These are phyloP conservation scores for Musca vetustissima DNA, from an alignment of 1,140 invertebrate genomes.

Conservation along the genomic window DNA sequence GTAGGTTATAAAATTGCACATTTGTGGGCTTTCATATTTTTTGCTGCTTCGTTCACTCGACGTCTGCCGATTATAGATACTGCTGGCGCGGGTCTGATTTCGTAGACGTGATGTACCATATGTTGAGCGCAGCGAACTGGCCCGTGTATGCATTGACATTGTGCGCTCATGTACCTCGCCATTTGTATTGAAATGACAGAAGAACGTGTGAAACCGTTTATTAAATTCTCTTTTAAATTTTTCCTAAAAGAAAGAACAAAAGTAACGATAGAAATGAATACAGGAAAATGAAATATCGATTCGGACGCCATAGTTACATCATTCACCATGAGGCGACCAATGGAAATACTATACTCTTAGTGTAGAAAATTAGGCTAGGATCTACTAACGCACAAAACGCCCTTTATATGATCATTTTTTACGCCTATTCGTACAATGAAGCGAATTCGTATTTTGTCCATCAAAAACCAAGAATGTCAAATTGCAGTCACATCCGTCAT, in stretches of 20 bases:
- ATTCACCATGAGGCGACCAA: too few relatives aligned
- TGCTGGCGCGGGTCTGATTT: constrained; percentile 39
- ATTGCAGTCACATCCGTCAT: too few relatives aligned
- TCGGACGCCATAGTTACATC: too few relatives aligned
- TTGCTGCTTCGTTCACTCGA: background rate
- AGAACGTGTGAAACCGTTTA: constrained; percentile 61
- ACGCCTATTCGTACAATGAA: too few relatives aligned
- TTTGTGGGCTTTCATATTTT: constrained; percentile 18
- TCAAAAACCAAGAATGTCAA: too few relatives aligned
- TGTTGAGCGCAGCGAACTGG: constrained; percentile 49
- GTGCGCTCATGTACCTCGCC: constrained; percentile 46
- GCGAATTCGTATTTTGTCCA: too few relatives aligned
- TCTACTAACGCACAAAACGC: too few relatives aligned
- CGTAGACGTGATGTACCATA: constrained; percentile 50
- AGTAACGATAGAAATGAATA: too few relatives aligned
- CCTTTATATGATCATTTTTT: too few relatives aligned
- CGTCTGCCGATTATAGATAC: background rate
- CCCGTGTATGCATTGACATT: constrained; percentile 51
- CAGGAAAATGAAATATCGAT: too few relatives aligned
- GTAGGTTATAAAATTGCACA: constrained; percentile 14
- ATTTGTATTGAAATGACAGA: constrained; percentile 47
- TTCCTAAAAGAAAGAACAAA: constrained; percentile 58
- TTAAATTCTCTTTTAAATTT: constrained; percentile 74
- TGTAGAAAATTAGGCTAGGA: too few relatives aligned
- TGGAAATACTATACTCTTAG: too few relatives aligned